Evolutionary conservation across 2,888 invertebrate genomes (phyloP), one percentile per base, ranked within the genome.

Genomic region (Sycophila texana): DNA sequence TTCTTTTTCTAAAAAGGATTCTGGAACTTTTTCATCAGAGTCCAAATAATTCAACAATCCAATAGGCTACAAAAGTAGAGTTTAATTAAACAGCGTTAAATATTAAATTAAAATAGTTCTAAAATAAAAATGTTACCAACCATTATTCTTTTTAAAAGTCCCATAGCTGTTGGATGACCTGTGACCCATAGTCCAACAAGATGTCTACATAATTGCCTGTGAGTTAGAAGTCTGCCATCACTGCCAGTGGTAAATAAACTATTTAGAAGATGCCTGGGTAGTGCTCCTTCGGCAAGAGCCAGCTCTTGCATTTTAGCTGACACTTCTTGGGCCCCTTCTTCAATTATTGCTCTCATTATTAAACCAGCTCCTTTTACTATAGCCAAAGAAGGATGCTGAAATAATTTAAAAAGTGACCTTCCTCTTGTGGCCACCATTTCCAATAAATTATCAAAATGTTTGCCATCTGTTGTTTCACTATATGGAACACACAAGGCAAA

Each of bases 401-500:
- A 98, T 60, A 99, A 92, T 89, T 96, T 95, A 90, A 98, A 99
- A 22, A 99, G 92, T 80, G 95, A 95, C 77, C 98, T 93, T 7
- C 99, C 99, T 83, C 96, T 94, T 73, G 95, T 94, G 4, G 99
- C 98, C 1, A 99, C 98, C 94, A 99, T 95, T 91, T 98, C 97
- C 30, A 99, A 91, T 73, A 99, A 92, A 84, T 94, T 94, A 90
- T 99, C 99, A 91, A 98, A 98, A 89, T 97, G 97, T 88, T 96
- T 96, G 71, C 98, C 98, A 88, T 99, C 98, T 0, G 99, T 99
- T 4, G 99, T 99, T 91, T 99, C 99, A 88, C 98, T 98, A 91
- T 99, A 99, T 4, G 99, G 99, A 82, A 99, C 98, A 91, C 99
- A 99, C 60, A 99, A 93, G 4, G 98, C 96, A 92, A 99, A 99